phyloP scores from a whole-genome alignment of 2,797 vertebrate species.

The Oceanodroma leucorhoa region DNA sequence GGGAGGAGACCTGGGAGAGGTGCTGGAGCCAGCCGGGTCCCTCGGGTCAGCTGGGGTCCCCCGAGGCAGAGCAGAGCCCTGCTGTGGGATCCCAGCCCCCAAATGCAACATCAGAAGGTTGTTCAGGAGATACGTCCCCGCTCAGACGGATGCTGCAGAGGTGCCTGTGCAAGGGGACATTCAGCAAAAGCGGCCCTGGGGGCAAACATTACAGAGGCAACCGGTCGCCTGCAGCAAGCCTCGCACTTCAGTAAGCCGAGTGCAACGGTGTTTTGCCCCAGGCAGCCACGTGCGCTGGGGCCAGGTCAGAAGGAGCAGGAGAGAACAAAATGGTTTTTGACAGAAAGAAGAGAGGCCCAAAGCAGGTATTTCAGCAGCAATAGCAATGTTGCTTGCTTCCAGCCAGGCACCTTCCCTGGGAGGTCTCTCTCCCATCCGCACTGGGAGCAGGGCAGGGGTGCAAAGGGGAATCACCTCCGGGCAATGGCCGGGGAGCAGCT shows the following conservation, averaged over 20 bases:
- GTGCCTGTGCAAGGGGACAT: neutral
- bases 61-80: neutral
- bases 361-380: neutral
- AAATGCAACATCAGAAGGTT: neutral
- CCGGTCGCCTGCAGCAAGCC: neutral
- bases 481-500: neutral
- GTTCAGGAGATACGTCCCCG: fast-evolving
- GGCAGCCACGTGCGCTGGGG: fast-evolving
- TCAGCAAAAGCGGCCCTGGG: no score
- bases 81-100: neutral
- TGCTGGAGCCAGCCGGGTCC: neutral
- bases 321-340: neutral
- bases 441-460: no score
- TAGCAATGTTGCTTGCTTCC: neutral
- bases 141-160: fast-evolving
- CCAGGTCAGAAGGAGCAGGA: neutral
- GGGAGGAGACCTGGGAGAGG: neutral
- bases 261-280: neutral
- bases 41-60: no score
- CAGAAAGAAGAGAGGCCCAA: neutral
- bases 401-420: neutral
- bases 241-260: neutral
- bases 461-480: neutral
- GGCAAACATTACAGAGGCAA: neutral
- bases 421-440: fast-evolving